Percentiles rank a stretch among this genome's conserved stretches.
Evolutionary conservation across 23 tunicate species (phyloP).

Genomic region (Ciona savignyi): DNA sequence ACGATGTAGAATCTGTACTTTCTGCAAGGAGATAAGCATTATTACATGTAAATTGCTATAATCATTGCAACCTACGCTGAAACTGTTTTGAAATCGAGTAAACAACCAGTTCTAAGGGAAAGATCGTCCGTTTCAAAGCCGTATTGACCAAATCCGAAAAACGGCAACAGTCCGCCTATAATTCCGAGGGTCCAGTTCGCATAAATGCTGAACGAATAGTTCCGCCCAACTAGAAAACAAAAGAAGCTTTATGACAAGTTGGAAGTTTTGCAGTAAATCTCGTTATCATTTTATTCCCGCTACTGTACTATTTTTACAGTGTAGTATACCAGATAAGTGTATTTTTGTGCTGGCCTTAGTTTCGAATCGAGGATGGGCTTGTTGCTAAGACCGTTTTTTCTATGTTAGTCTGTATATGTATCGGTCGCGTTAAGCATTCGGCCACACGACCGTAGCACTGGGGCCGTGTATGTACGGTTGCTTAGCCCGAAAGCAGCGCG

Average conservation of each 20-base stretch:
- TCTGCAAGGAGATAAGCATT: background rate
- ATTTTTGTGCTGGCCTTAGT: too few relatives aligned
- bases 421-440: too few relatives aligned
- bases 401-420: too few relatives aligned
- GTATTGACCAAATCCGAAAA: slow-evolving; percentile 64
- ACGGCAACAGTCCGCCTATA: slow-evolving; percentile 52
- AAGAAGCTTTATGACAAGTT: background rate
- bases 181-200: slow-evolving; percentile 19
- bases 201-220: slow-evolving; percentile 1
- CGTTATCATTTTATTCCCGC: too few relatives aligned
- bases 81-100: slow-evolving; percentile 37
- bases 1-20: background rate
- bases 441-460: too few relatives aligned
- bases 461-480: too few relatives aligned
- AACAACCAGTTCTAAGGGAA: slow-evolving; percentile 46
- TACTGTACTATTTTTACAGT: background rate
- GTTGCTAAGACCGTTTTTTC: too few relatives aligned
- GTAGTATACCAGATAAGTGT: too few relatives aligned
- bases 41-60: background rate
- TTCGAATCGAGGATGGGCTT: too few relatives aligned
- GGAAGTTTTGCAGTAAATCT: too few relatives aligned
- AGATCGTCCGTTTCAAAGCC: slow-evolving; percentile 64
- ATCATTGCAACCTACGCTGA: slow-evolving; percentile 2
- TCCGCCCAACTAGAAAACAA: slow-evolving; percentile 4
- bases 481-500: too few relatives aligned